Conservation (phyloP, 2,888 invertebrate species). For the Anagyrus pseudococci region DNA sequence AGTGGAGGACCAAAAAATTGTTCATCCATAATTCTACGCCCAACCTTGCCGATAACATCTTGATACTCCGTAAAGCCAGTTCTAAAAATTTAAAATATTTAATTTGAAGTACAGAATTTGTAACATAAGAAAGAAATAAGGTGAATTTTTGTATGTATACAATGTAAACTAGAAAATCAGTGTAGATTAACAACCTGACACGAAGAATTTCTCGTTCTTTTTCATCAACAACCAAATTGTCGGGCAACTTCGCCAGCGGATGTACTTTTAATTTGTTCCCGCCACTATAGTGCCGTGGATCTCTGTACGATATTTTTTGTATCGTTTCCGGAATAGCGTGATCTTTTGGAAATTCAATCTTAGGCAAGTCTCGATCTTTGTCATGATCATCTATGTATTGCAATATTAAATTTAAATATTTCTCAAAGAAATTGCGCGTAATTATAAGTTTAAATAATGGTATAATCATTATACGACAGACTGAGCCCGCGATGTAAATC, state of each 20-base stretch:
- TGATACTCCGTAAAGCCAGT: conserved; percentile 50
- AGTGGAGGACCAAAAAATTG: conserved; percentile 39
- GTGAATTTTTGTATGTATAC: not conserved
- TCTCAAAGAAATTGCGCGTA: not conserved
- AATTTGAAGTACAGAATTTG: no score
- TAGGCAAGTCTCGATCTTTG: not conserved
- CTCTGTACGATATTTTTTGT: conserved; percentile 44
- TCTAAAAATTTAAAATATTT: conserved; percentile 33
- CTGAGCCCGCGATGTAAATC: conserved; percentile 14
- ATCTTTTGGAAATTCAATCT: conserved; percentile 42
- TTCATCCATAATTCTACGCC: conserved; percentile 42
- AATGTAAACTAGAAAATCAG: not conserved
- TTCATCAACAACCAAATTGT: conserved; percentile 44
- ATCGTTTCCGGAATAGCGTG: conserved; percentile 49
- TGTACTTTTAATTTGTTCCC: not conserved
- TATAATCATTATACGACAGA: conserved; percentile 15
- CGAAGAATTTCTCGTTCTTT: conserved; percentile 48
- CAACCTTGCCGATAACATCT: conserved; percentile 44
- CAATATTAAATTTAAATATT: conserved; percentile 6
- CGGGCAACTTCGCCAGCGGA: conserved; percentile 26
- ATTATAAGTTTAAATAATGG: conserved; percentile 20
- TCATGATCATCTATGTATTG: conserved; percentile 11
- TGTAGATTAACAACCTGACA: conserved; percentile 41
- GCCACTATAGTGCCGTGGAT: conserved; percentile 40
- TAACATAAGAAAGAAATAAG: not conserved